phyloP scores from a whole-genome alignment of 2,888 invertebrate genomes.

The Heliconius erato region DNA sequence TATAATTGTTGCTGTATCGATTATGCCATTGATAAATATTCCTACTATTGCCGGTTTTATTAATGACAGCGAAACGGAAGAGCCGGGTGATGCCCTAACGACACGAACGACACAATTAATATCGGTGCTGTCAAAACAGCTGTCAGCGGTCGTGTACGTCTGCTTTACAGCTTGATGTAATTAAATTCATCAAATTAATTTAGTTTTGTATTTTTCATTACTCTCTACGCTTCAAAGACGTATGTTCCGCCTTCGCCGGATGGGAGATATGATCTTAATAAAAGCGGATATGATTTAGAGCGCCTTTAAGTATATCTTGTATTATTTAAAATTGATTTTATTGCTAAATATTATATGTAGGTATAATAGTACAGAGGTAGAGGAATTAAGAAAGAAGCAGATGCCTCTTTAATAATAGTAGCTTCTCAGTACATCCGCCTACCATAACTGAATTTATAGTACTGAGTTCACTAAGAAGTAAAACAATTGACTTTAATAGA shows the following conservation, averaged over 20 bases:
- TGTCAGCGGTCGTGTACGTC: constrained; percentile 67
- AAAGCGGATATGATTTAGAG: constrained; percentile 6
- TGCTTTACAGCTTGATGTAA: constrained; percentile 72
- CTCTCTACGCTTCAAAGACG: constrained; percentile 23
- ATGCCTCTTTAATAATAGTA: too few species aligned
- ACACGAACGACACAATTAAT: constrained; percentile 84
- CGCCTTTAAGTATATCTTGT: neutral
- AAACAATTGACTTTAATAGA: too few species aligned
- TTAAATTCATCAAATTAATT: constrained; percentile 64
- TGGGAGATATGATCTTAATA: constrained; percentile 30
- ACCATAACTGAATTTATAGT: too few species aligned
- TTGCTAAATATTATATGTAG: too few species aligned
- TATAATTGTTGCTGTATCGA: constrained; percentile 86
- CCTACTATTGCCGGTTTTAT: constrained; percentile 85
- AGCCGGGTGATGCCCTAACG: constrained; percentile 78
- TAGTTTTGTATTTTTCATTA: constrained; percentile 34
- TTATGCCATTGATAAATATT: constrained; percentile 86
- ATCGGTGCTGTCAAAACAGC: constrained; percentile 83
- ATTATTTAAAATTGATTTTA: too few species aligned
- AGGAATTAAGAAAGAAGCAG: too few species aligned
- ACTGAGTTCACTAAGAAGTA: too few species aligned
- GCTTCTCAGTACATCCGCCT: too few species aligned
- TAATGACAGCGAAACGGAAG: constrained; percentile 85
- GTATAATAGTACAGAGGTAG: too few species aligned
- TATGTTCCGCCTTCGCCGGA: constrained; percentile 19